These are phyloP conservation scores for Channa argus DNA, from an alignment of 2,113 vertebrate species.

Conservation along the genomic window DNA sequence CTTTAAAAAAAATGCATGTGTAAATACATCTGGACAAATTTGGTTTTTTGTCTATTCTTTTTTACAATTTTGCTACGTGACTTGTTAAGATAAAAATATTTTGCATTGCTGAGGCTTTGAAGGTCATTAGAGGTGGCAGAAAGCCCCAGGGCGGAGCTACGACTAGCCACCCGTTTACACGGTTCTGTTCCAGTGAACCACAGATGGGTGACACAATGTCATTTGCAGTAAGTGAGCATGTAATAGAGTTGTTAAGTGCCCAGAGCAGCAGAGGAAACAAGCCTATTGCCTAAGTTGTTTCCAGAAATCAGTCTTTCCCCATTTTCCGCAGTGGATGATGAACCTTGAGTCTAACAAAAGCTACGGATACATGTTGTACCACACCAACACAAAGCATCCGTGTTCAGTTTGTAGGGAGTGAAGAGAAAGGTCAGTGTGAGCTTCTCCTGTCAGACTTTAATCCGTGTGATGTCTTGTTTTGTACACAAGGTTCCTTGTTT, in stretches of 20 bases:
- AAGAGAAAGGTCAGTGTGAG: slow-evolving; percentile 48
- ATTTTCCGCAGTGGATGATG: slow-evolving; percentile 8
- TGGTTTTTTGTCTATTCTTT: no score
- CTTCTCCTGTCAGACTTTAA: slow-evolving; percentile 21
- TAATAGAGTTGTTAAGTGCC: slow-evolving; percentile 80
- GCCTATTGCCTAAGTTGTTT: slow-evolving; percentile 60
- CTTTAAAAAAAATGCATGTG: no score
- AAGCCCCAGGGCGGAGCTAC: slow-evolving; percentile 46
- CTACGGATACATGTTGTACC: not conserved
- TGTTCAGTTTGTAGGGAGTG: not conserved
- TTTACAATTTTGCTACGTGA: not conserved
- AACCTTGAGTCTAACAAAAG: slow-evolving; percentile 24
- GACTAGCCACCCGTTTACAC: slow-evolving; percentile 46
- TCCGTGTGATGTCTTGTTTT: slow-evolving; percentile 53
- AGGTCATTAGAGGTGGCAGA: slow-evolving; percentile 72
- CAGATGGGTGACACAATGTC: slow-evolving; percentile 74
- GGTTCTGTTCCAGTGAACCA: slow-evolving; percentile 72
- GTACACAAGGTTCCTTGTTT: slow-evolving; percentile 66
- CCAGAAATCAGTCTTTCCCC: slow-evolving; percentile 54
- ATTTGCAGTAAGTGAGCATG: slow-evolving; percentile 82
- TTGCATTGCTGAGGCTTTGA: slow-evolving; percentile 42
- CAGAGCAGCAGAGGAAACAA: slow-evolving; percentile 68
- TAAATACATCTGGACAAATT: no score
- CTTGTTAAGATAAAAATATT: slow-evolving; percentile 14
- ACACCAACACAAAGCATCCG: slow-evolving; percentile 1